A percentile compares a stretch with the other conserved stretches of the same genome.
These are phyloP conservation scores for Nautilus pompilius DNA, from an alignment of 1,140 invertebrate genomes.

Conservation along the genomic window DNA sequence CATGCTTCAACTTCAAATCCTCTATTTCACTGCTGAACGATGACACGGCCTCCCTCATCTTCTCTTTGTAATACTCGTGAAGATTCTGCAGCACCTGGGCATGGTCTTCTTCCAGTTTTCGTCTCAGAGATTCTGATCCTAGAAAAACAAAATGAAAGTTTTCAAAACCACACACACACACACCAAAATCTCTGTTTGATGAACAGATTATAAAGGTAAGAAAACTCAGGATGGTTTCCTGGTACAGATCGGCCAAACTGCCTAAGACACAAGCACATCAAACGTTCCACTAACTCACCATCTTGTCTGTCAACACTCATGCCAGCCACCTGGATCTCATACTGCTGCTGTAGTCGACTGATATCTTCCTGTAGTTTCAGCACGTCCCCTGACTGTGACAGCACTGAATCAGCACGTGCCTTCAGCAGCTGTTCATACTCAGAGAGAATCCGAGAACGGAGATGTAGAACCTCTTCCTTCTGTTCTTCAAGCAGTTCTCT, in stretches of 20 bases:
- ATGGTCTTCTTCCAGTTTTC: background rate
- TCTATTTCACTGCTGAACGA: background rate
- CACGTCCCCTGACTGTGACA: slow-evolving; percentile 29
- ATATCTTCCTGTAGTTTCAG: slow-evolving; percentile 34
- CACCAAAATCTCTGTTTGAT: background rate
- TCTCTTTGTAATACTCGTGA: background rate
- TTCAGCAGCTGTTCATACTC: slow-evolving; percentile 37
- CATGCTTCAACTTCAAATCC: background rate
- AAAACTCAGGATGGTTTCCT: no score
- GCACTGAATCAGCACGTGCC: slow-evolving; percentile 21
- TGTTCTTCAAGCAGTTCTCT: slow-evolving; percentile 33
- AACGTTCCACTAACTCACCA: background rate
- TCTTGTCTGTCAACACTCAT: background rate
- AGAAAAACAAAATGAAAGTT: background rate
- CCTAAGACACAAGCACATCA: no score
- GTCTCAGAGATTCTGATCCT: background rate
- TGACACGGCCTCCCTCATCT: background rate
- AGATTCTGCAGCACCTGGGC: background rate
- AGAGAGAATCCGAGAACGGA: slow-evolving; percentile 26
- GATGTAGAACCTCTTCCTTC: slow-evolving; percentile 30
- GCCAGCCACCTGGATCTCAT: slow-evolving; percentile 25
- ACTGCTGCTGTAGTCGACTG: slow-evolving; percentile 28
- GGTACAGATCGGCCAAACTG: background rate
- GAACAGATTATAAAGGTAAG: no score
- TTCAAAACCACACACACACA: background rate